Evolutionary conservation across 2,888 invertebrate genomes (phyloP), one percentile per base, ranked within the genome.

Genomic region (Pseudanteris insignis): DNA sequence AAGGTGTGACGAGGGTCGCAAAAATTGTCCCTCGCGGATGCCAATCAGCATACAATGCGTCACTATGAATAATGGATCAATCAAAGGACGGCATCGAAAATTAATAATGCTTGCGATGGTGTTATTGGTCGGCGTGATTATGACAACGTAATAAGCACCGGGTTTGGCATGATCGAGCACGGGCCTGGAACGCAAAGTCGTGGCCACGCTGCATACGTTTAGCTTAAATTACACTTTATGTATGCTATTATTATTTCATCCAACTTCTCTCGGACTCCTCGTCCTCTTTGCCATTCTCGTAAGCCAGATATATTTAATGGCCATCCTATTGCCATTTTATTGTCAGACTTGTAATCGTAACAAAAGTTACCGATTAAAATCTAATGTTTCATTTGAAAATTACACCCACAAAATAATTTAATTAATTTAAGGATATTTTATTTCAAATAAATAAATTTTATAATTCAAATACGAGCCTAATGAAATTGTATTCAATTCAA

Each of bases 211-310:
- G 73, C 75, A 74, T 76, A 76, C 76, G 72, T 74, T 76, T 76
- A 75, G 75, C 69, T 47, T 73, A 75, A n/a, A 76, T 76, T 76
- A 76, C 70, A 76, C 74, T 76, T 75, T 74, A 74, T 76, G 73
- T 68, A 70, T 72, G 71, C 73, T 70, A 73, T 75, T 75, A 75
- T 76, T 75, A 76, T 75, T 75, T 73, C 73, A 74, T 70, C 72
- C 69, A 68, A 18, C 33, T 38, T n/a, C 11, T 9, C 25, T 29
- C 10, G 24, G 32, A 68, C 67, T 69, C 68, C 67, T 66, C 41
- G 18, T 29, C 41, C n/a, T 25, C 33, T 29, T 34, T 29, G 10
- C 18, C 1, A 33, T 33, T 54, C 38, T 46, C 14, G 13, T 28
- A 14, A 41, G 9, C 26, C 37, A 43, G 29, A 53, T 41, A 34